These are phyloP conservation scores for Thunnus thynnus DNA, from an alignment of 2,113 vertebrate genomes.

Conservation along the genomic window DNA sequence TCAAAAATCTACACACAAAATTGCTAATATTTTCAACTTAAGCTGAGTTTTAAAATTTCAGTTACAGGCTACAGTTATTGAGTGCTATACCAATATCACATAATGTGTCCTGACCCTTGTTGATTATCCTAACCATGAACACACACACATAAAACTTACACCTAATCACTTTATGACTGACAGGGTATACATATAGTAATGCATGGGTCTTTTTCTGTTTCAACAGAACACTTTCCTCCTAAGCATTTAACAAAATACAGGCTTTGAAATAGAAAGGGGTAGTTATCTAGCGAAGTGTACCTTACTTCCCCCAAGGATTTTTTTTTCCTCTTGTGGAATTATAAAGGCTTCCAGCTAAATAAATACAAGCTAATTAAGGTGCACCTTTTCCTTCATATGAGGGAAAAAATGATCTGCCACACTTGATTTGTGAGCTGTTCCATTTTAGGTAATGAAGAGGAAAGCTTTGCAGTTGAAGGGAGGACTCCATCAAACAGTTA, in stretches of 20 bases:
- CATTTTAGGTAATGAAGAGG: constrained; percentile 79
- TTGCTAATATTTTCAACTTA: not conserved
- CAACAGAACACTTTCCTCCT: constrained; percentile 28
- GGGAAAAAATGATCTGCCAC: constrained; percentile 73
- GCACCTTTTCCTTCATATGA: constrained; percentile 71
- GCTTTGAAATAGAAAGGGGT: constrained; percentile 49
- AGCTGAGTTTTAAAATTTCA: not conserved
- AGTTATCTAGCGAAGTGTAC: constrained; percentile 42
- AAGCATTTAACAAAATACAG: constrained; percentile 29
- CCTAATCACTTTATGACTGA: constrained; percentile 8
- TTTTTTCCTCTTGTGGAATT: constrained; percentile 57
- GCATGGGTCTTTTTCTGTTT: constrained; percentile 2
- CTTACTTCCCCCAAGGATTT: constrained; percentile 21
- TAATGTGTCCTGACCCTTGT: no score
- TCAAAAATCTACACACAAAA: not conserved
- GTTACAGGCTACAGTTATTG: not conserved
- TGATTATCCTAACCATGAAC: not conserved
- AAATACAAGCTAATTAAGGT: constrained; percentile 82
- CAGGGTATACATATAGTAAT: not conserved
- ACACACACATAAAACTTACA: constrained; percentile 1
- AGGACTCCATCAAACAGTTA: constrained; percentile 69
- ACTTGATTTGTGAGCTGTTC: constrained; percentile 79
- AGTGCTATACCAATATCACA: no score
- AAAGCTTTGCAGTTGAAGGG: constrained; percentile 53
- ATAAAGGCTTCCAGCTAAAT: constrained; percentile 81